These are phyloP conservation scores for Saguinus imperator DNA, from an alignment of 2,113 vertebrate species.

Conservation along the genomic window DNA sequence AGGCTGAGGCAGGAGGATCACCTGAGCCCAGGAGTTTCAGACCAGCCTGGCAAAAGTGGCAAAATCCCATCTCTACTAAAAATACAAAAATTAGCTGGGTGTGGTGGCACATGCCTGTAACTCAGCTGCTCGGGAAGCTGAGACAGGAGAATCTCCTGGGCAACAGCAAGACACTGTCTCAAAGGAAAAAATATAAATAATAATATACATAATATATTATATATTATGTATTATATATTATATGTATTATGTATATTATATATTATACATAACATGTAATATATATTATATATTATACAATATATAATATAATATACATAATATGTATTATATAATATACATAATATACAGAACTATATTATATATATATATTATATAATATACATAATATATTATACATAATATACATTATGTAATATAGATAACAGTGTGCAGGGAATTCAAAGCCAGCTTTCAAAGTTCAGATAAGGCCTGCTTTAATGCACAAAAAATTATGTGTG, in stretches of 20 bases:
- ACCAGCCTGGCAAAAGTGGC: not conserved
- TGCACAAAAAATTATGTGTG: not conserved
- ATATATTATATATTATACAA: no score
- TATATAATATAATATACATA: no score
- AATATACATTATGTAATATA: no score
- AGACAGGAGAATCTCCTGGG: not conserved
- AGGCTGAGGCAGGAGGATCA: not conserved
- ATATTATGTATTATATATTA: no score
- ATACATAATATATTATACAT: no score
- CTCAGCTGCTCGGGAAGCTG: not conserved
- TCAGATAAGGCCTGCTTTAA: conserved; percentile 27
- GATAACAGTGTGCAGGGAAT: not conserved
- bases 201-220: no score
- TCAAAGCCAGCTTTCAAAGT: conserved; percentile 27
- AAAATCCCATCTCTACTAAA: not conserved
- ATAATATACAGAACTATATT: no score
- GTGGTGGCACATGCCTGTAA: not conserved
- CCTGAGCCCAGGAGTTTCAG: not conserved
- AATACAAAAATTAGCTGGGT: not conserved
- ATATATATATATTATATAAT: no score
- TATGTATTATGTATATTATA: no score
- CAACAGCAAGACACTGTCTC: not conserved
- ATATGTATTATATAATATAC: no score
- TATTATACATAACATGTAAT: no score
- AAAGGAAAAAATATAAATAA: not conserved